Percentiles rank a stretch among this genome's conserved stretches.
Conservation (phyloP, 2,113 vertebrate species). For the Ploceus nigricollis region DNA sequence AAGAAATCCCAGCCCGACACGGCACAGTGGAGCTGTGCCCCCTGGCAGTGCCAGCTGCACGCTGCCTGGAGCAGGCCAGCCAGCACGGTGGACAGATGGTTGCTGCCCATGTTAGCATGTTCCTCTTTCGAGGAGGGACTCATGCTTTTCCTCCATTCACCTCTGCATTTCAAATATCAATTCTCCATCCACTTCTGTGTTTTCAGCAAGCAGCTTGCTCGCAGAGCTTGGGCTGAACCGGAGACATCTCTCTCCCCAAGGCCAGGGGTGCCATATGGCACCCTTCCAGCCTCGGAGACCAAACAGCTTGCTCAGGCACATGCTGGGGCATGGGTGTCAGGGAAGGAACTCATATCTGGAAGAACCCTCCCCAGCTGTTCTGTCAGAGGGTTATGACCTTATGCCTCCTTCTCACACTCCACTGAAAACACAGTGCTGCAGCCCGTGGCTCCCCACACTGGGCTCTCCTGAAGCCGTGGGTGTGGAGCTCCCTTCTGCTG, state of each 20-base stretch:
- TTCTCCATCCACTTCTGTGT: background rate
- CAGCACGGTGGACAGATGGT: background rate
- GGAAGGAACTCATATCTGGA: background rate
- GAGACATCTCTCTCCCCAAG: background rate
- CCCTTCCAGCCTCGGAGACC: background rate
- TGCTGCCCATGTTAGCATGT: background rate
- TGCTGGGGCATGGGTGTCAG: background rate
- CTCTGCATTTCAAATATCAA: background rate
- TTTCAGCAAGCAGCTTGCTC: background rate
- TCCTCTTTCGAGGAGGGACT: background rate
- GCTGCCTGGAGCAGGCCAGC: background rate
- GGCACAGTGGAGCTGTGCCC: background rate
- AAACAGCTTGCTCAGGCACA: background rate
- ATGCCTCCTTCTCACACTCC: background rate
- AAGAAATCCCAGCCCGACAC: rapidly evolving
- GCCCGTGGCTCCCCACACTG: rapidly evolving
- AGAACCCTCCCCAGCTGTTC: background rate
- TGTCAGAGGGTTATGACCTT: background rate
- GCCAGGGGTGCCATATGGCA: background rate
- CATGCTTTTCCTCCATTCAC: background rate
- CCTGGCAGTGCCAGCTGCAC: background rate
- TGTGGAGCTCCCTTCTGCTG: background rate
- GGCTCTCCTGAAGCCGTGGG: background rate
- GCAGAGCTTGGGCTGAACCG: background rate
- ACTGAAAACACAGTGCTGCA: background rate